Percentiles rank a stretch among this genome's conserved stretches.
Conservation (phyloP, 2,797 vertebrate genomes). For the Peromyscus melanophrys region DNA sequence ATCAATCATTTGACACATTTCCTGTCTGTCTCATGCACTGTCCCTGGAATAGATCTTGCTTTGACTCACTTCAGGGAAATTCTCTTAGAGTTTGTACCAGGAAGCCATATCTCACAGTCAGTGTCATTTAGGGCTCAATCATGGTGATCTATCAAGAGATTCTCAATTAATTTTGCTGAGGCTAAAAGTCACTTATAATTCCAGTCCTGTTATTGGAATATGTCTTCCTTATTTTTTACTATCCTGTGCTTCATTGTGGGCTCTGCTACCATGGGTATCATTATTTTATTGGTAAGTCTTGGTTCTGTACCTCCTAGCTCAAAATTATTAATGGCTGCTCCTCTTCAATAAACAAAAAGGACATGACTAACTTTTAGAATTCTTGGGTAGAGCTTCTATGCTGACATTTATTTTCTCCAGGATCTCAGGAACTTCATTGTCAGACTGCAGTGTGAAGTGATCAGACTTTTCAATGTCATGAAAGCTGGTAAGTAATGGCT, state of each 20-base stretch:
- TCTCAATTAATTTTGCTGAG: constrained; percentile 79
- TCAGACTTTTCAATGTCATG: constrained; percentile 36
- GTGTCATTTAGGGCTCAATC: constrained; percentile 60
- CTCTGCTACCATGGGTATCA: constrained; percentile 3
- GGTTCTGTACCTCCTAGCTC: constrained; percentile 57
- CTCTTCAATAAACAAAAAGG: constrained; percentile 70
- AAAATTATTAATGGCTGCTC: constrained; percentile 78
- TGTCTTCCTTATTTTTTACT: constrained; percentile 79
- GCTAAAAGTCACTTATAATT: constrained; percentile 82
- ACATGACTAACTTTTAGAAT: constrained; percentile 73
- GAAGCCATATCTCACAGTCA: constrained; percentile 70
- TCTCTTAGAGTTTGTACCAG: constrained; percentile 62
- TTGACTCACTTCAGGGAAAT: constrained; percentile 77
- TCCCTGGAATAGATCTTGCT: constrained; percentile 69
- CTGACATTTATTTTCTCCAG: constrained; percentile 65
- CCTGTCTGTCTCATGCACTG: constrained; percentile 55
- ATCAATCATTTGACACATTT: constrained; percentile 77
- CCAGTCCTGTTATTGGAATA: constrained; percentile 67
- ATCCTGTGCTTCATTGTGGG: constrained; percentile 54
- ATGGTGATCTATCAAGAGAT: constrained; percentile 71
- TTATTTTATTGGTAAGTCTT: constrained; percentile 77
- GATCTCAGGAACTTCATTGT: constrained; percentile 41
- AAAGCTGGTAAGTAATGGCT: constrained; percentile 63
- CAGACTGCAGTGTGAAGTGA: constrained; percentile 8
- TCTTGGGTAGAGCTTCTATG: constrained; percentile 55